Evolutionary conservation across 1,140 invertebrate species (phyloP), one percentile per base, ranked within the genome.

Genomic region (Drosophila subpulchrella): DNA sequence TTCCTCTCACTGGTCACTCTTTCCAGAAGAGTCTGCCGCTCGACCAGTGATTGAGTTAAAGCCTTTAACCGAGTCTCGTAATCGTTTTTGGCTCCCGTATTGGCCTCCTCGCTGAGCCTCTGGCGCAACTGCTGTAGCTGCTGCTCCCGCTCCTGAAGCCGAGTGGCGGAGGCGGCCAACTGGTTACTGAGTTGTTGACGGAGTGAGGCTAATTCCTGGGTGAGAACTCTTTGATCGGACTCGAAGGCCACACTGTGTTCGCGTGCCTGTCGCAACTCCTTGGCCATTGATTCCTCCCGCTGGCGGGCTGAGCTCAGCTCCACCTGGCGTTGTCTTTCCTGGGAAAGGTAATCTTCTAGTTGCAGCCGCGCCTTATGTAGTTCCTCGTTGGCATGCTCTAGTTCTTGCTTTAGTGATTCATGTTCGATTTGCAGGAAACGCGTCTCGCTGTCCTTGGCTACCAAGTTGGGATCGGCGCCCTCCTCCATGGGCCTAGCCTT

Each of bases 21-120:
- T 92, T 97, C 97, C 30, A 98, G 82, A 56, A 95, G 93, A 54
- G 95, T 95, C 91, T 98, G 97, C 84, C 97, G 97, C 62, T 96
- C 94, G 56, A 97, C 96, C 15, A 97, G 93, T 50, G 96, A 96
- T 86, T 97, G 96, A 1, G 96, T 97, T 11, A 97, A 93, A 3
- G 94, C 93, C 58, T 95, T 94, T 3, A 97, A 92, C 67, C 96
- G 93, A 8, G 94, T 93, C 92, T 97, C 96, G 41, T 96, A 92
- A 86, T 96, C 96, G 62, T 51, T 83, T 12, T 88, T 90, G 34
- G 67, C 76, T 54, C 46, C 78, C 0, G 47, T 57, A 6, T 80
- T 59, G n/a, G 51, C 65, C 3, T 66, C 47, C 73, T 84, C 63
- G 73, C 71, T 85, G 3, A 73, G 60, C 2, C 68, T 65, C 32